Evolutionary conservation across 2,797 vertebrate genomes (phyloP), one percentile per base, ranked within the genome.

Genomic region (Crotalus adamanteus): DNA sequence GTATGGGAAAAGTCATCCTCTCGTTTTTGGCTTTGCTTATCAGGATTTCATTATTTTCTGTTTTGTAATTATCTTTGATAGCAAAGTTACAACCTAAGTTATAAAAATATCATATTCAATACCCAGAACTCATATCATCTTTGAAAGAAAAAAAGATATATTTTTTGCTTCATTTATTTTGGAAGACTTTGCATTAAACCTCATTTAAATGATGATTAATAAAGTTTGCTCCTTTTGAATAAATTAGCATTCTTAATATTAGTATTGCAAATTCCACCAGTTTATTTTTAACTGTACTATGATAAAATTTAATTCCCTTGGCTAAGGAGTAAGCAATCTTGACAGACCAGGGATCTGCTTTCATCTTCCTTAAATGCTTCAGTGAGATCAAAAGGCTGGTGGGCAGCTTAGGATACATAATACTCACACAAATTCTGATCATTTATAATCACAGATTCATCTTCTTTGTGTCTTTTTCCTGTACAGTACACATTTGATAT

Each of bases 101-200:
- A 59, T 22, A 59, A 59, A 59, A 59, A 59, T 18, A 59, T 59
- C 20, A 59, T 59, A 92, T 61, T 42, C 78, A 22, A 0, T 90
- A 87, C 73, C 69, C 90, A 93, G 93, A 94, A 91, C 51, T 94
- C 92, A 65, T 5, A 1, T 0, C 59, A 47, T 95, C n/a, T 56
- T 37, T 9, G 61, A 14, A 47, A 92, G 56, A 63, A 92, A 25
- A 20, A 28, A 78, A 53, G 92, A 11, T 53, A 53, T 3, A 6
- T 31, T 1, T 47, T 26, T 2, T 42, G 25, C 57, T 87, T 87
- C 37, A n/a, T 90, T 90, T 18, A 16, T 87, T 78, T 95, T 93
- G n/a, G 86, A 73, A 6, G 56, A 18, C 18, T 94, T 95, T 91
- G 55, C 25, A 90, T 87, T 14, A 92, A 59, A 1, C 73, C 93